Evolutionary conservation across 2,113 vertebrate species (phyloP), one percentile per base, ranked within the genome.

Genomic region (Calypte anna): DNA sequence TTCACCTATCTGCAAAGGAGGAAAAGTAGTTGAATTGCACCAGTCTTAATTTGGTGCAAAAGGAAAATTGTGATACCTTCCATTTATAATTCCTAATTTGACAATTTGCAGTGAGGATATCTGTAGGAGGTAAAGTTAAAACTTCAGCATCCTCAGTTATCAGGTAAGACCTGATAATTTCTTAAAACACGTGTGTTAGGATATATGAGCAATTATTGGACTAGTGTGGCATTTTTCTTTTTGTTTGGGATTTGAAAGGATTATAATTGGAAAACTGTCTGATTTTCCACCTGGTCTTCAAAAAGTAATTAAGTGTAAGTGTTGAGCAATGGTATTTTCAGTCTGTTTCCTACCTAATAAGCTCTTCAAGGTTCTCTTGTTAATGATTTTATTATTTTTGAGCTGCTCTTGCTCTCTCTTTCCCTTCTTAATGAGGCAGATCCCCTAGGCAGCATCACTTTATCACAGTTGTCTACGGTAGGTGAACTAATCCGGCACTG

Each of bases 381-480:
- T 96, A 93, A 93, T 83, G 55, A 83, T 90, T 93, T 87, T 81
- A 64, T 75, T 90, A 88, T 94, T 96, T 94, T 64, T 50, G 66
- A 67, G 68, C 38, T 22, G 11, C 28, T 90, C 33, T 78, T 88
- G 23, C 70, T 90, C 55, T 90, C 19, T 62, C 27, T 92, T 81
- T 88, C 21, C 14, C 17, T 63, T 50, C 33, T 88, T 96, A 96
- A 97, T 93, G 85, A 93, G 85, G 76, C 73, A 90, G 48, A 76
- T 95, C 38, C 90, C 36, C 16, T 43, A 61, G 93, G 94, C 94
- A 88, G 53, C 76, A 67, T 81, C 33, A 20, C 74, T 96, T 88
- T 59, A 61, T 91, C 79, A 70, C 57, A 21, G 72, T 54, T 62
- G 36, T 75, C 68, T 75, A 0, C 67, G 75, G 90, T 8, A 70